Evolutionary conservation across 2,113 vertebrate species (phyloP), one percentile per base, ranked within the genome.

Genomic region (Lathamus discolor): DNA sequence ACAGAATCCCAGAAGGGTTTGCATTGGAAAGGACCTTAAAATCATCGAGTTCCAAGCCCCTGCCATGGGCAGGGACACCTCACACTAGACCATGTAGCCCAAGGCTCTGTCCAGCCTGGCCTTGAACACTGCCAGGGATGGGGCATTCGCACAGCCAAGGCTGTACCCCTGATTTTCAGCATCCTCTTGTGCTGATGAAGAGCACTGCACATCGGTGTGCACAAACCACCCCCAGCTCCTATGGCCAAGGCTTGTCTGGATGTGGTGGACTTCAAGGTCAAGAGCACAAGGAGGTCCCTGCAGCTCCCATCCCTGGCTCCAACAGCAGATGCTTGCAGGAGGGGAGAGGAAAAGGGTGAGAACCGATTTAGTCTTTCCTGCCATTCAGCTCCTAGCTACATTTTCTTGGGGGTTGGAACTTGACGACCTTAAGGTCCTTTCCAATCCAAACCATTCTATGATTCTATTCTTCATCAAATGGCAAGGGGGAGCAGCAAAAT

Each of bases 171-270:
- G 44, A 24, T 59, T 72, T 51, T 35, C 44, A 37, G 64, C 66
- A 44, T 17, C 51, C 25, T 82, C 75, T 68, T 1, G 0, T 49
- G 46, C 17, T 61, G 70, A 46, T 14, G 63, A 57, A 69, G 11
- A 64, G 28, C 28, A 41, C 11, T 0, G 0, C 19, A 17, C 0
- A 0, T 0, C 13, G 23, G 10, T 27, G 51, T 5, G 14, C 28
- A 13, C 51, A 39, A 14, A 18, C 5, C 9, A 6, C 29, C 4
- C 5, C 24, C 7, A 66, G 46, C 37, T 86, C 35, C 81, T 14
- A 4, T 5, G n/a, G 59, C 20, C 85, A 22, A 52, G 20, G 29
- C 20, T 23, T 15, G 11, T 15, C 44, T 25, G 49, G 49, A 27
- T 66, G 69, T 74, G 35, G 39, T 25, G 17, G 25, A 29, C 10